Base-by-base conservation (phyloP, 2,797 vertebrate genomes). In the Potorous gilbertii region DNA sequence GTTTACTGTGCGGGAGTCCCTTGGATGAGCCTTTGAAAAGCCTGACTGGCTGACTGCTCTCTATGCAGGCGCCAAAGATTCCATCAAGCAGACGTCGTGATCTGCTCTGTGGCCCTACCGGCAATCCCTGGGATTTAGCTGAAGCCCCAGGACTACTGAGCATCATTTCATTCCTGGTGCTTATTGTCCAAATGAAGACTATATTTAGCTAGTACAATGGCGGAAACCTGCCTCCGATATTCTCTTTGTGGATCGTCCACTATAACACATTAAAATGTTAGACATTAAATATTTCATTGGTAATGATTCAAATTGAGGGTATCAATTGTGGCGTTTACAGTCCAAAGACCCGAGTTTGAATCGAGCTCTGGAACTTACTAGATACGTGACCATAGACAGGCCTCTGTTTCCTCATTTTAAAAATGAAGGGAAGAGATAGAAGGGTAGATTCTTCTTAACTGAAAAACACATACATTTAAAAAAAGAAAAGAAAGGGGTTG, bases 111-210 rank as follows among this genome's bases (percentile, higher is more conserved):
- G 57, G 46, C 29, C 50, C 12, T 56, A 52, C 40, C 34, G 92
- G 27, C 3, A 40, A 34, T 91, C 90, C 87, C 74, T 66, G 29
- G 62, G n/a, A 89, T 31, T 93, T 34, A 54, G 90, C 90, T 54
- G 55, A 90, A 90, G 55, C 12, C 52, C 50, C 50, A 50, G 56
- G 57, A 24, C 52, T 21, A 54, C 34, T 18, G 34, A 90, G 52
- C 28, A 55, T 90, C 90, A 90, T 90, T 55, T 27, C 50, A 50
- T 55, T 90, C 14, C 46, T 93, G 27, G 96, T 3, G 4, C 34
- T 96, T 55, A 50, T 90, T 94, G 95, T 87, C 90, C 54, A 91
- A 95, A 90, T 34, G 21, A 89, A 92, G 31, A 92, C 62, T 90
- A 28, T 11, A 34, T 91, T 93, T 95, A 90, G 46, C 89, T 12